phyloP scores from a whole-genome alignment of 2,797 vertebrate species.

The Clarias platycephalus region DNA sequence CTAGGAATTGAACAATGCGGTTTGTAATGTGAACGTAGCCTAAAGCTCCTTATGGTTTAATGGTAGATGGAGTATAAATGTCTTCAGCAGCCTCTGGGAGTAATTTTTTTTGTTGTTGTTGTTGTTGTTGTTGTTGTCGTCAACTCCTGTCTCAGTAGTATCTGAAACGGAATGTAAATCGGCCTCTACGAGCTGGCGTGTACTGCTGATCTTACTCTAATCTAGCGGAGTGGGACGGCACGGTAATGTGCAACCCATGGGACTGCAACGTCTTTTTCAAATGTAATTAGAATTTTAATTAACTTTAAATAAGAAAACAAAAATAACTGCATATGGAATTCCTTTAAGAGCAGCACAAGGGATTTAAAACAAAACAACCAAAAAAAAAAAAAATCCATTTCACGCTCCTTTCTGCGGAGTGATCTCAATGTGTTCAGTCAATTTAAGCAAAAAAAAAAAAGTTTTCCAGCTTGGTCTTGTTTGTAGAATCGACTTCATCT shows the following conservation, averaged over 20 bases:
- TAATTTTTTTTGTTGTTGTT: not conserved
- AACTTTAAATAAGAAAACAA: not conserved
- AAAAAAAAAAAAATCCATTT: not conserved
- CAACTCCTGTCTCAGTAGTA: not conserved
- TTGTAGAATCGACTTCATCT: not conserved
- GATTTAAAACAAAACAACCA: not conserved
- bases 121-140: not conserved
- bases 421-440: not conserved
- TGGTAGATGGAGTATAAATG: not conserved
- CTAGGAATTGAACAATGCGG: too few species aligned
- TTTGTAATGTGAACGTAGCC: too few species aligned
- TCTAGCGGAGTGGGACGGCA: not conserved
- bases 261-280: not conserved
- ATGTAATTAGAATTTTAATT: not conserved
- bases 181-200: not conserved
- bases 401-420: not conserved
- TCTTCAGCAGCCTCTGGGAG: not conserved
- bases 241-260: not conserved
- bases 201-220: not conserved
- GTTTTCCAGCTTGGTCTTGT: not conserved
- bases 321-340: not conserved
- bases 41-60: not conserved
- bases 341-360: not conserved
- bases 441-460: not conserved
- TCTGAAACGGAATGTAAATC: conserved; percentile 2